These are phyloP conservation scores for Sitobion miscanthi DNA, from an alignment of 1,140 invertebrate species.

Conservation along the genomic window DNA sequence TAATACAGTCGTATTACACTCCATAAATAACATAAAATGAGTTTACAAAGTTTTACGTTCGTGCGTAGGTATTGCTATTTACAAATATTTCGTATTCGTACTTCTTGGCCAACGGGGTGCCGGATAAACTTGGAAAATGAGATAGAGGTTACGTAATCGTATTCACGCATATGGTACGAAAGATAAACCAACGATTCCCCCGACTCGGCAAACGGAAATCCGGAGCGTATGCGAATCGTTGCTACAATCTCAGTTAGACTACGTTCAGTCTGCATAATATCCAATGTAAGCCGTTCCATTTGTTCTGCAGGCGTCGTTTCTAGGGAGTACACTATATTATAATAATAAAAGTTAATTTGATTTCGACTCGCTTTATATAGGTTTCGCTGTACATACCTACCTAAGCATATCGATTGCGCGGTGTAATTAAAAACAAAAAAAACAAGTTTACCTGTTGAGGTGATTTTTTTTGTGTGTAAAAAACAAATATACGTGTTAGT, in stretches of 20 bases:
- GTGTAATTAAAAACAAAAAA: neutral
- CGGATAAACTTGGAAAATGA: neutral
- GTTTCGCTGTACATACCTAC: neutral
- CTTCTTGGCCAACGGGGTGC: neutral
- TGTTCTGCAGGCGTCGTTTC: conserved; percentile 4
- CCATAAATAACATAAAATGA: neutral
- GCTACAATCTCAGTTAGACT: neutral
- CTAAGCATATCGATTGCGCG: neutral
- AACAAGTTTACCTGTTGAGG: neutral
- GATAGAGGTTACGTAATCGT: conserved; percentile 10
- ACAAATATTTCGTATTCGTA: neutral
- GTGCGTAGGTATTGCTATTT: neutral
- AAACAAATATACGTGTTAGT: neutral
- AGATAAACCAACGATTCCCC: conserved; percentile 14
- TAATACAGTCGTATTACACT: neutral
- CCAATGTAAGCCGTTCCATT: conserved; percentile 1
- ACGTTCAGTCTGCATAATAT: neutral
- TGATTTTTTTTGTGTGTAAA: no score
- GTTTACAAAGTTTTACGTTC: neutral
- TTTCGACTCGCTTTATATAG: neutral
- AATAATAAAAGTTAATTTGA: neutral
- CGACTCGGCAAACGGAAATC: conserved; percentile 40
- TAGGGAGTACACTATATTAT: neutral
- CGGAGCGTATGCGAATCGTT: conserved; percentile 2
- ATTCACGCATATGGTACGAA: neutral